These are phyloP conservation scores for Scophthalmus maximus DNA, from an alignment of 2,113 vertebrate genomes.

Conservation along the genomic window DNA sequence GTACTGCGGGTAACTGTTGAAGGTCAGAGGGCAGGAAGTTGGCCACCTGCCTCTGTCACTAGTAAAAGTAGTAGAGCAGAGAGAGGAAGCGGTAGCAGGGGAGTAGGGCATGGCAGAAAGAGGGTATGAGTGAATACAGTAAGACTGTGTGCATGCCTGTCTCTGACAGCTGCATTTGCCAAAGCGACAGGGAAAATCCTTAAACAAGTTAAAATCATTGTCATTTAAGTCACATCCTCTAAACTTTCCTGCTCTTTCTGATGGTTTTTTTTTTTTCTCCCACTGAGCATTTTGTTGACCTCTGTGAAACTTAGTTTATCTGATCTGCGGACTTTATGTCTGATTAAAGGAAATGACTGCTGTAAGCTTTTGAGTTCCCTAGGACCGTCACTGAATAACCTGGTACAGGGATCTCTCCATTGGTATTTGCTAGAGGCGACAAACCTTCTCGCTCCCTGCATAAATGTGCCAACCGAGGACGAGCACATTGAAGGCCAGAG, in stretches of 20 bases:
- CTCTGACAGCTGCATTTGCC: constrained; percentile 25
- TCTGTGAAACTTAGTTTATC: constrained; percentile 40
- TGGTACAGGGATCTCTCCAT: constrained; percentile 48
- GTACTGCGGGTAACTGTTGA: constrained; percentile 73
- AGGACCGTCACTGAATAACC: constrained; percentile 39
- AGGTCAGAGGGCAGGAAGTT: constrained; percentile 82
- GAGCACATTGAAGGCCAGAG: constrained; percentile 80
- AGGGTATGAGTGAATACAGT: constrained; percentile 19
- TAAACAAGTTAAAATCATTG: constrained; percentile 24
- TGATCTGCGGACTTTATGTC: constrained; percentile 33
- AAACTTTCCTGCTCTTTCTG: constrained; percentile 4
- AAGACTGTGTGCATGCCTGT: constrained; percentile 23
- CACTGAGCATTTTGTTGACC: constrained; percentile 28
- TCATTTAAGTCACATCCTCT: constrained; percentile 32
- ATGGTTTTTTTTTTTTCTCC: background rate
- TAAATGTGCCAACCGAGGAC: constrained; percentile 75
- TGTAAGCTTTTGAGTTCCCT: constrained; percentile 24
- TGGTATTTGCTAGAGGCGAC: constrained; percentile 74
- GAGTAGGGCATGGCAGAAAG: constrained; percentile 23
- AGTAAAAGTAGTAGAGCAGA: constrained; percentile 51
- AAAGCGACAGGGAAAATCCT: constrained; percentile 14
- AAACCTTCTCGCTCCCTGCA: constrained; percentile 67
- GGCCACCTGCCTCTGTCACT: constrained; percentile 81
- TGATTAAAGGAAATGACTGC: constrained; percentile 46
- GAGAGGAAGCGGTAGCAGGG: constrained; percentile 62